phyloP scores from a whole-genome alignment of 2,888 invertebrate genomes.

The Agrilus biguttatus region DNA sequence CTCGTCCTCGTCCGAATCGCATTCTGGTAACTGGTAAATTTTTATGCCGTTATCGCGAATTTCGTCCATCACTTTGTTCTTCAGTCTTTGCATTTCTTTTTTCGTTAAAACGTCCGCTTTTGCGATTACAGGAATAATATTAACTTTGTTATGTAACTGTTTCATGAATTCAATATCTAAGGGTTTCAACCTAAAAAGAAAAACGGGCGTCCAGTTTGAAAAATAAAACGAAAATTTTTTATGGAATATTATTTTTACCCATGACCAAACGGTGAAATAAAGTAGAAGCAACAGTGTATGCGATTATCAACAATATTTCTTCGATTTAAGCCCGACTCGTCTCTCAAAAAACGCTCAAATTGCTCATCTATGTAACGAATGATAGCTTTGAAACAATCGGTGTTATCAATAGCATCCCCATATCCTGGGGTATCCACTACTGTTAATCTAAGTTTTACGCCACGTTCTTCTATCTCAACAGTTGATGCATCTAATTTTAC shows the following conservation, averaged over 20 bases:
- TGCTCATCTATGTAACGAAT: conserved; percentile 96
- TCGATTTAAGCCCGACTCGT: conserved; percentile 90
- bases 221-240: background rate
- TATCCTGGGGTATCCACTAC: conserved; percentile 94
- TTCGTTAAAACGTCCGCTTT: conserved; percentile 92
- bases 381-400: conserved; percentile 86
- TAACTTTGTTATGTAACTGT: conserved; percentile 87
- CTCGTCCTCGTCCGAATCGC: conserved; percentile 89
- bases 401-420: conserved; percentile 89
- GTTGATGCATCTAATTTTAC: conserved; percentile 90
- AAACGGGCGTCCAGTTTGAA: background rate
- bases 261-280: conserved; percentile 93
- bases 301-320: conserved; percentile 94
- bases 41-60: conserved; percentile 83
- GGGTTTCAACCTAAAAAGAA: conserved; percentile 62
- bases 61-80: conserved; percentile 80
- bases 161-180: conserved; percentile 94
- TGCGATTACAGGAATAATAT: conserved; percentile 95
- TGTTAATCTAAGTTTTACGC: conserved; percentile 82
- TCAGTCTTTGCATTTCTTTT: conserved; percentile 76
- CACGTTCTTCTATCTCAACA: conserved; percentile 91
- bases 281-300: conserved; percentile 96
- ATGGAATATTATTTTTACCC: conserved; percentile 45
- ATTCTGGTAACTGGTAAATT: conserved; percentile 90
- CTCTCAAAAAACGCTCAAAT: conserved; percentile 80